These are phyloP conservation scores for Chloropsis hardwickii DNA, from an alignment of 2,113 vertebrate genomes.

Conservation along the genomic window DNA sequence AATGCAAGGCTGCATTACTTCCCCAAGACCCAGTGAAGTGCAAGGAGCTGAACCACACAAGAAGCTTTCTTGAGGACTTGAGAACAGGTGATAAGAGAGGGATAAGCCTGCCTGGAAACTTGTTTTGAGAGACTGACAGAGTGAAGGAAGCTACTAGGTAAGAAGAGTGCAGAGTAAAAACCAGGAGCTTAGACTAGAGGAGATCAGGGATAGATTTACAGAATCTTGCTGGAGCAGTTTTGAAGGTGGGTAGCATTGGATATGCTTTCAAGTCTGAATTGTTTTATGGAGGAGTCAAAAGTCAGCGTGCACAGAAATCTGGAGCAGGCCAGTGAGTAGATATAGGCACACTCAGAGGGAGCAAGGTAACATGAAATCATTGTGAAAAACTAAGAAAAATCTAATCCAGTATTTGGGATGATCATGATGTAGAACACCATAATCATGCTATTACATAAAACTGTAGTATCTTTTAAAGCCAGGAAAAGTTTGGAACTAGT, in stretches of 20 bases:
- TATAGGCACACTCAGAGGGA: rapidly evolving
- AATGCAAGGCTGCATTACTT: not conserved
- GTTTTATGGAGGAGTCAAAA: not conserved
- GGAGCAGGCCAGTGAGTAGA: not conserved
- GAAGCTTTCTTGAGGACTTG: not conserved
- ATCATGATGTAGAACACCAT: not conserved
- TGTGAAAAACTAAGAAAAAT: not conserved
- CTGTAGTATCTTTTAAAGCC: not conserved
- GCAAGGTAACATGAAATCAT: not conserved
- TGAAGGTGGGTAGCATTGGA: not conserved
- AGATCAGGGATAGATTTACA: not conserved
- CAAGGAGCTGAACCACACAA: not conserved
- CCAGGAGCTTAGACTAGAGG: not conserved
- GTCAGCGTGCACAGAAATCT: rapidly evolving
- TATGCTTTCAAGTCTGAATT: not conserved
- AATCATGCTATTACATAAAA: not conserved
- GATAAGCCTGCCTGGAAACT: not conserved
- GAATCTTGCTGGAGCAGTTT: not conserved
- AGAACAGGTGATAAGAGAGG: not conserved
- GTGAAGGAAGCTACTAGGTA: not conserved
- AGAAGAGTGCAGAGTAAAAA: not conserved
- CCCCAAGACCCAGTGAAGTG: not conserved
- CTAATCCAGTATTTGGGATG: not conserved
- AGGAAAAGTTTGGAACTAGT: not conserved
- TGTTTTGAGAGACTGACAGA: not conserved